Conservation (phyloP, 37 sponge, comb jelly and placozoan species). For the Ianthella basta region DNA sequence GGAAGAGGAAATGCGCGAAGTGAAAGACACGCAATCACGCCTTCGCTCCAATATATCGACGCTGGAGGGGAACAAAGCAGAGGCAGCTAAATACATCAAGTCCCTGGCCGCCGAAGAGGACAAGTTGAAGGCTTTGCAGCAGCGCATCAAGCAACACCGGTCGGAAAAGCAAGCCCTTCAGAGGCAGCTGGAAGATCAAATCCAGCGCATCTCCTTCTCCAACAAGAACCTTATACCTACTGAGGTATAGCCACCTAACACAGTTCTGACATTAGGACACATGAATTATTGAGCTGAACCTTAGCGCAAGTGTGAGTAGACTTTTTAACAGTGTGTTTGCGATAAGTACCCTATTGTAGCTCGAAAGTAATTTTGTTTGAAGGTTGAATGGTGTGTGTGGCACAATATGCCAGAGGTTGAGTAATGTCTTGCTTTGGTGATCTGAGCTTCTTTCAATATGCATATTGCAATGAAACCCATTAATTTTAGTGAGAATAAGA, state of each 20-base stretch:
- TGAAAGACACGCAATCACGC: constrained; percentile 58
- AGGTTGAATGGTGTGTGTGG: too few species aligned
- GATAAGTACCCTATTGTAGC: too few species aligned
- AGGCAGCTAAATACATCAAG: constrained; percentile 81
- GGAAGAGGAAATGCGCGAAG: constrained; percentile 80
- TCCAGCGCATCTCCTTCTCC: constrained; percentile 38
- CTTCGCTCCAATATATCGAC: constrained; percentile 75
- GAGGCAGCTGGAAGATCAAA: constrained; percentile 2
- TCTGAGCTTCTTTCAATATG: too few species aligned
- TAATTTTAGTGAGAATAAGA: too few species aligned
- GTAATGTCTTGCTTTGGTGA: too few species aligned
- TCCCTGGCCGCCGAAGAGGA: constrained; percentile 79
- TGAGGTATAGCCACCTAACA: not conserved
- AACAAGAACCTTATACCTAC: constrained; percentile 19
- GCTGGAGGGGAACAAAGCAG: constrained; percentile 62
- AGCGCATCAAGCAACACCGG: constrained; percentile 57
- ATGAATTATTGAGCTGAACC: too few species aligned
- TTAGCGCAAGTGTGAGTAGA: too few species aligned
- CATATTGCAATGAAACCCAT: too few species aligned
- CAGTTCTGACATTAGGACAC: too few species aligned
- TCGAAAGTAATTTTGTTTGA: too few species aligned
- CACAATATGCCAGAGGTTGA: too few species aligned
- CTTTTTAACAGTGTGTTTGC: too few species aligned
- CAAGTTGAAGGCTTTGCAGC: constrained; percentile 58
- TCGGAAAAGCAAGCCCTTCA: constrained; percentile 52